Base-by-base conservation (phyloP, 2,888 invertebrate species). In the Argynnis bischoffii region DNA sequence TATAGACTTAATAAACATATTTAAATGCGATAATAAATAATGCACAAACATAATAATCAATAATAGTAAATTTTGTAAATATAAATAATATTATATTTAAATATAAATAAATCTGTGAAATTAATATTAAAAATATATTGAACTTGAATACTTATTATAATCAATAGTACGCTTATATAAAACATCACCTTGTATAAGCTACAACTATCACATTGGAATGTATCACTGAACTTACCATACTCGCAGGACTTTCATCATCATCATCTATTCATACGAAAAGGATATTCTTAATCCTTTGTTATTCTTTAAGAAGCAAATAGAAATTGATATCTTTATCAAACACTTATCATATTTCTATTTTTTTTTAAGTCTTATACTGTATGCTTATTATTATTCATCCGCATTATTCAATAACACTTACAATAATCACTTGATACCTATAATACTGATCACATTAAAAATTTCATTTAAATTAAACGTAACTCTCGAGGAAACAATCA, bases 141-240 rank as follows among this genome's bases (percentile, higher is more conserved):
- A 59, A 48, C 26, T 48, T 48, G n/a, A 31, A n/a, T 55, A 55
- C 31, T 31, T 48, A 48, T n/a, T n/a, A n/a, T n/a, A n/a, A 26
- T 4, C 18, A 47, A 15, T 26, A 46, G 13, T 48, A 48, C 6
- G n/a, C 48, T 31, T 47, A 55, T 21, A 54, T 48, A 46, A 31
- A 51, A 56, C 56, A 61, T 56, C 51, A 56, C 67, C 63, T 26
- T 35, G 78, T 77, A 77, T 80, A 78, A 75, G 78, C 75, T 66
- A 68, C 6, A 51, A 60, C 68, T 70, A 76, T 75, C 77, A 78
- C 77, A 81, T 79, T 75, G 84, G 84, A 85, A 85, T 85, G 84
- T 81, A 72, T 70, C 69, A 76, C 74, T 72, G 55, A 54, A 72
- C 70, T 69, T 55, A 74, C 64, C 35, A 41, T 41, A 41, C 35